Evolutionary conservation across 2,797 vertebrate genomes (phyloP).

Genomic region (Catostomus latipinnis): DNA sequence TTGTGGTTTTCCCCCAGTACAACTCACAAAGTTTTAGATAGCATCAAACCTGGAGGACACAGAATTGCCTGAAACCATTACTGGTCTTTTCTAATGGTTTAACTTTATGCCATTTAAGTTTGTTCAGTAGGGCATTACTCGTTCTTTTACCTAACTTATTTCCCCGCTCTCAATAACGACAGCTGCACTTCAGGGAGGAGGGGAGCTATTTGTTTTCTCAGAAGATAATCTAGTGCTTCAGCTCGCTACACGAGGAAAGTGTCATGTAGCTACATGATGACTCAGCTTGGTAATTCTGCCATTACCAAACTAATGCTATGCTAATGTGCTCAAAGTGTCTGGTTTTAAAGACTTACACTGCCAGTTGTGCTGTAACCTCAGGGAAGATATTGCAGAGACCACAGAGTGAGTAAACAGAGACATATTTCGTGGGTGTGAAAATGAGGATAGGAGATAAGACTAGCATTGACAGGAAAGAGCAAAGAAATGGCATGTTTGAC

Average conservation of each 20-base stretch:
- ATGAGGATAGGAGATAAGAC: neutral
- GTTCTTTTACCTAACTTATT: conserved; percentile 13
- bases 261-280: conserved; percentile 83
- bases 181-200: conserved; percentile 81
- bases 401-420: neutral
- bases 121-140: conserved; percentile 39
- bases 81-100: conserved; percentile 42
- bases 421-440: neutral
- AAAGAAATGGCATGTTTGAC: neutral
- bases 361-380: conserved; percentile 76
- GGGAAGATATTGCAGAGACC: conserved; percentile 22
- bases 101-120: conserved; percentile 37
- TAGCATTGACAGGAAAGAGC: neutral
- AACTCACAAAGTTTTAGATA: conserved; percentile 52
- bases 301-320: conserved; percentile 74
- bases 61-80: conserved; percentile 45
- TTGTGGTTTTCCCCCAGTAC: conserved; percentile 35
- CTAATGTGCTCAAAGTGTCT: conserved; percentile 79
- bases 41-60: conserved; percentile 50
- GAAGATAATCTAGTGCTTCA: conserved; percentile 79
- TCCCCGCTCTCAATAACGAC: conserved; percentile 63
- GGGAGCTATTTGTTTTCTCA: conserved; percentile 72
- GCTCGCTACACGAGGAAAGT: conserved; percentile 65
- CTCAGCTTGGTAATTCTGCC: conserved; percentile 83
- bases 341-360: conserved; percentile 76